These are phyloP conservation scores for Hydrolagus colliei DNA, from an alignment of 2,797 vertebrate species.

Conservation along the genomic window DNA sequence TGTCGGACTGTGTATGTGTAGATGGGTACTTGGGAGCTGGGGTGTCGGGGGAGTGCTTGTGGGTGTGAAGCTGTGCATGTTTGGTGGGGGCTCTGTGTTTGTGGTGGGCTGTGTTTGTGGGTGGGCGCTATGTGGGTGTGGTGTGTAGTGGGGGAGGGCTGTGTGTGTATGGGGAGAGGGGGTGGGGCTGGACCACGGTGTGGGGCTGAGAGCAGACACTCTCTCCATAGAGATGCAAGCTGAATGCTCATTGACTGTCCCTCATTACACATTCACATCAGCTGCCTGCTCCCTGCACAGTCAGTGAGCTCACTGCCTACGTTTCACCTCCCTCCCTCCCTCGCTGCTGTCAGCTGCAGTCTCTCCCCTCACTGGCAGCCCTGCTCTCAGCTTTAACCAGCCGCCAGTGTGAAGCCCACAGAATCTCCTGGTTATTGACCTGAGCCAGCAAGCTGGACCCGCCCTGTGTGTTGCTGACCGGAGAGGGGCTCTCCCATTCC, in stretches of 20 bases:
- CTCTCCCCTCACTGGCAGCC: slow-evolving; percentile 39
- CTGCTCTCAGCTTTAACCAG: background rate
- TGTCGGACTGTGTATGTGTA: too few species aligned
- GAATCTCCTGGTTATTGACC: background rate
- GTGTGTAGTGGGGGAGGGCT: background rate
- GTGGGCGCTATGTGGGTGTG: background rate
- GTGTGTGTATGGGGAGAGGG: slow-evolving; percentile 6
- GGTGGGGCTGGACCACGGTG: slow-evolving; percentile 37
- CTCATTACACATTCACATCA: slow-evolving; percentile 61
- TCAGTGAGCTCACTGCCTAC: slow-evolving; percentile 69
- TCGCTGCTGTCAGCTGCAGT: slow-evolving; percentile 53
- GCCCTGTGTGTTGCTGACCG: slow-evolving; percentile 64
- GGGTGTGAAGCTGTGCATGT: too few species aligned
- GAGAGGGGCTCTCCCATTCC: slow-evolving; percentile 74
- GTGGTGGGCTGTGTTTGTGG: too few species aligned
- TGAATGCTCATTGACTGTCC: slow-evolving; percentile 61
- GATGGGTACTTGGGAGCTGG: too few species aligned
- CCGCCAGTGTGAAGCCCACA: background rate
- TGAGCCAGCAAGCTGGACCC: slow-evolving; percentile 62
- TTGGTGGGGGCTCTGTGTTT: too few species aligned
- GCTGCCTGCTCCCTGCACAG: slow-evolving; percentile 46
- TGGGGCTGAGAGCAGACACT: slow-evolving; percentile 51
- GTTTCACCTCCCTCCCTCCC: slow-evolving; percentile 49
- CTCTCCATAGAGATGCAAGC: slow-evolving; percentile 60
- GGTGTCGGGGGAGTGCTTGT: too few species aligned